Conservation (phyloP, 2,113 vertebrate genomes). For the Oxyura jamaicensis region DNA sequence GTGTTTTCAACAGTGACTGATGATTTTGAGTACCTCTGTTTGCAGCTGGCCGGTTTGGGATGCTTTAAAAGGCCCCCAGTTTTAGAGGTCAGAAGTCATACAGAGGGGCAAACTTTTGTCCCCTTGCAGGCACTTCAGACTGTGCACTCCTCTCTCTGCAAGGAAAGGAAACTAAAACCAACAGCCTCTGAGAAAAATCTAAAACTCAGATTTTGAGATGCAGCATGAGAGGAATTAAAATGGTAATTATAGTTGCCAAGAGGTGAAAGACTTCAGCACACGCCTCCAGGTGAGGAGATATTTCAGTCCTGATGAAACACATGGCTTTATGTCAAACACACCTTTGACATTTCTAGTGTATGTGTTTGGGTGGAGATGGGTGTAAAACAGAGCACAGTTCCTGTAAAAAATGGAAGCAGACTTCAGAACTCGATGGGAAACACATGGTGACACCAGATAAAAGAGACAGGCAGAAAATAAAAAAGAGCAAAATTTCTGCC, state of each 20-base stretch:
- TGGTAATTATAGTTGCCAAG: conserved; percentile 12
- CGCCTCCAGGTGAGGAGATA: conserved; percentile 39
- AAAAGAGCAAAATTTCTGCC: conserved; percentile 62
- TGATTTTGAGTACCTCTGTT: neutral
- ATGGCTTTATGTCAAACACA: conserved; percentile 23
- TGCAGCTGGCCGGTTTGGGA: conserved; percentile 12
- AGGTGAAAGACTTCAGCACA: conserved; percentile 16
- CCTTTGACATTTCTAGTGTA: conserved; percentile 56
- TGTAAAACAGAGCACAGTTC: conserved; percentile 42
- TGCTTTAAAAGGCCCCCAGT: neutral
- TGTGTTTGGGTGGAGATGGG: conserved; percentile 35
- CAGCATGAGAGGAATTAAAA: conserved; percentile 35
- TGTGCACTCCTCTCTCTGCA: neutral
- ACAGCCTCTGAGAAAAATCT: neutral
- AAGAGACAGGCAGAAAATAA: conserved; percentile 41
- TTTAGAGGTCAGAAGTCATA: neutral
- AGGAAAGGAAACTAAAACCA: neutral
- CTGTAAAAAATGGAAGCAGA: conserved; percentile 20
- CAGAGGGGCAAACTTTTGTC: neutral
- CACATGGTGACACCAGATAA: conserved; percentile 30
- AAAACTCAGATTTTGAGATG: conserved; percentile 24
- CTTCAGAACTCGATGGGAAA: neutral
- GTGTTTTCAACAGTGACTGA: conserved; percentile 3
- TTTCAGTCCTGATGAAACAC: conserved; percentile 4
- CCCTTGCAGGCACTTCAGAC: neutral